Percentiles rank a stretch among this genome's conserved stretches.
phyloP scores from a whole-genome alignment of 2,113 vertebrate species.

The Tor tambroides region DNA sequence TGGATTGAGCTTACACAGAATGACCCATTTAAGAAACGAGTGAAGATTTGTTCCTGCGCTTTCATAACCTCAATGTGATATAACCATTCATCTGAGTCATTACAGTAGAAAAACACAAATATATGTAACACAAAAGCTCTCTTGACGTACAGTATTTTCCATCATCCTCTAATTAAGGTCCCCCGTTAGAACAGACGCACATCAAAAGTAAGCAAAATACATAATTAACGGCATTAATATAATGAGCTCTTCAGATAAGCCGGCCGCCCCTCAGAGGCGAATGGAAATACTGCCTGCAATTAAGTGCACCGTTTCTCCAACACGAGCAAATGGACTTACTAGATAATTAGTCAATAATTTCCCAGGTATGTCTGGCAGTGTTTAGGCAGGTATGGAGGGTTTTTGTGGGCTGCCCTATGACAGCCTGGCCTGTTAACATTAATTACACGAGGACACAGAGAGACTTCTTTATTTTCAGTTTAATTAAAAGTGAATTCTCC shows the following conservation, averaged over 20 bases:
- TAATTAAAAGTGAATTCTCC: constrained; percentile 50
- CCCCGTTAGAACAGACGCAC: not conserved
- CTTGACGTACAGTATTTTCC: constrained; percentile 68
- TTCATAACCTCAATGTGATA: constrained; percentile 57
- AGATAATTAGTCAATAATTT: constrained; percentile 90
- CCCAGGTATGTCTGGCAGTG: constrained; percentile 83
- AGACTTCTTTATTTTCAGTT: constrained; percentile 40
- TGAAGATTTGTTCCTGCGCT: constrained; percentile 70
- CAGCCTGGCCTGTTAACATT: constrained; percentile 68
- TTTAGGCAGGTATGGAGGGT: constrained; percentile 75
- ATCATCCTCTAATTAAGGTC: constrained; percentile 73
- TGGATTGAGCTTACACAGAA: too few species aligned
- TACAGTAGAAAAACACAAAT: constrained; percentile 27
- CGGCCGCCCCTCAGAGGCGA: constrained; percentile 75
- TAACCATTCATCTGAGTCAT: constrained; percentile 60
- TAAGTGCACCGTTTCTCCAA: constrained; percentile 82
- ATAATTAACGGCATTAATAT: constrained; percentile 88
- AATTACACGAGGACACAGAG: constrained; percentile 66
- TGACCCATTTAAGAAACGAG: constrained; percentile 36
- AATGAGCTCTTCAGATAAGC: constrained; percentile 83
- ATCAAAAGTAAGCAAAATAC: constrained; percentile 77
- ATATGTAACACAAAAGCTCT: constrained; percentile 19
- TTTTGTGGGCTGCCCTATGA: constrained; percentile 72
- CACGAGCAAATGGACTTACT: constrained; percentile 87
- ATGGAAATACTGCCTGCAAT: constrained; percentile 79